Conservation (phyloP, 2,888 invertebrate species). For the Oscheius sp. region DNA sequence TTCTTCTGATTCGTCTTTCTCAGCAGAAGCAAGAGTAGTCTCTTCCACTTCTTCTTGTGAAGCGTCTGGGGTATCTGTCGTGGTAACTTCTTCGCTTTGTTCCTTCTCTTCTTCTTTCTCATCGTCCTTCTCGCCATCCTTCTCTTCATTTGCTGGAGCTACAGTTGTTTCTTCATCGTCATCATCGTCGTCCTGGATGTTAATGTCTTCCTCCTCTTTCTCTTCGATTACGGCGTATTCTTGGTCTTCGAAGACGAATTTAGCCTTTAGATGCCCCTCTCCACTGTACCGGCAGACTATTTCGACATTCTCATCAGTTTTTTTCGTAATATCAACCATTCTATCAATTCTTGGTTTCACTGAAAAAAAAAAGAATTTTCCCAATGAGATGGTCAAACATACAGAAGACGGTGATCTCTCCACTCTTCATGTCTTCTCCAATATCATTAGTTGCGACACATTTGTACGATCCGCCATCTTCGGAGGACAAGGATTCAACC, state of each 20-base stretch:
- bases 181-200: slow-evolving; percentile 6
- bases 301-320: slow-evolving; percentile 47
- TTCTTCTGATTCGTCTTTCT: neutral
- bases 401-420: slow-evolving; percentile 48
- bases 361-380: slow-evolving; percentile 23
- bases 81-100: slow-evolving; percentile 9
- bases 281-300: slow-evolving; percentile 47
- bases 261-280: slow-evolving; percentile 46
- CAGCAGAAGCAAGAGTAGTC: neutral
- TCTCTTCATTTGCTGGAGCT: slow-evolving; percentile 18
- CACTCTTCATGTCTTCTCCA: slow-evolving; percentile 38
- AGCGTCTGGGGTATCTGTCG: neutral
- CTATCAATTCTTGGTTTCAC: slow-evolving; percentile 53
- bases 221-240: slow-evolving; percentile 38
- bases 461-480: slow-evolving; percentile 52
- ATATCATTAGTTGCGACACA: slow-evolving; percentile 54
- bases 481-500: slow-evolving; percentile 46
- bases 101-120: slow-evolving; percentile 8
- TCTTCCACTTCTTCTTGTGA: slow-evolving; percentile 30
- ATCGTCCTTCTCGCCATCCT: slow-evolving; percentile 20
- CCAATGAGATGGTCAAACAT: slow-evolving; percentile 8
- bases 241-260: slow-evolving; percentile 46
- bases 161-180: neutral
- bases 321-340: slow-evolving; percentile 38
- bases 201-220: neutral